phyloP scores from a whole-genome alignment of 2,113 vertebrate genomes.

The Delphinus delphis region DNA sequence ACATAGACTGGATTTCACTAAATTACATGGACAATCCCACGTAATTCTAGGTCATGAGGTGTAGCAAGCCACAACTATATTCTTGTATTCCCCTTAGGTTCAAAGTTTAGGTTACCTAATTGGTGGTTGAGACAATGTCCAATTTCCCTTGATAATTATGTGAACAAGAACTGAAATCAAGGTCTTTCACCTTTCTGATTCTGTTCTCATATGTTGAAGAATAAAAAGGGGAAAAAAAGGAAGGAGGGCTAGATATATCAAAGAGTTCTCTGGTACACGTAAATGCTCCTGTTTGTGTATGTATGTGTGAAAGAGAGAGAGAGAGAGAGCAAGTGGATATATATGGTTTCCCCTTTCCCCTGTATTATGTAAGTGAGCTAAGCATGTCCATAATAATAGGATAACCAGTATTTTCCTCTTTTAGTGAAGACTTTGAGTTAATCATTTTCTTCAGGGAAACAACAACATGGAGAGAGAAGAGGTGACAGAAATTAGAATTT shows the following conservation, averaged over 20 bases:
- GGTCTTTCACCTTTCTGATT: not conserved
- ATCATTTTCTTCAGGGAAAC: not conserved
- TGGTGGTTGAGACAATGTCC: not conserved
- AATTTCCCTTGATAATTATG: not conserved
- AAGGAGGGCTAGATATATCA: not conserved
- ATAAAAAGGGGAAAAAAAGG: not conserved
- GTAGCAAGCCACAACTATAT: not conserved
- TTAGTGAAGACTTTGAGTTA: not conserved
- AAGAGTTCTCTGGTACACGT: not conserved
- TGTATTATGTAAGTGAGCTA: not conserved
- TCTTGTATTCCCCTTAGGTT: not conserved
- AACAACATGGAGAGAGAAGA: not conserved
- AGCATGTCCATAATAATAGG: not conserved
- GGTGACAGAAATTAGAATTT: not conserved
- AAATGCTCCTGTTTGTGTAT: not conserved
- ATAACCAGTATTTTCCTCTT: not conserved
- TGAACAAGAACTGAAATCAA: not conserved
- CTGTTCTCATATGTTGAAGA: not conserved
- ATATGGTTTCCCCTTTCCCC: not conserved
- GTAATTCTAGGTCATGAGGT: not conserved
- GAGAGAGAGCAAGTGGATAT: fast-evolving
- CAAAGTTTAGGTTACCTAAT: not conserved
- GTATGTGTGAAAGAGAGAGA: not conserved
- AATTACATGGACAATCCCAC: not conserved
- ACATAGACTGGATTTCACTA: not conserved